Evolutionary conservation across 2,888 invertebrate genomes (phyloP), one percentile per base, ranked within the genome.

Genomic region (Ophion ellenae): DNA sequence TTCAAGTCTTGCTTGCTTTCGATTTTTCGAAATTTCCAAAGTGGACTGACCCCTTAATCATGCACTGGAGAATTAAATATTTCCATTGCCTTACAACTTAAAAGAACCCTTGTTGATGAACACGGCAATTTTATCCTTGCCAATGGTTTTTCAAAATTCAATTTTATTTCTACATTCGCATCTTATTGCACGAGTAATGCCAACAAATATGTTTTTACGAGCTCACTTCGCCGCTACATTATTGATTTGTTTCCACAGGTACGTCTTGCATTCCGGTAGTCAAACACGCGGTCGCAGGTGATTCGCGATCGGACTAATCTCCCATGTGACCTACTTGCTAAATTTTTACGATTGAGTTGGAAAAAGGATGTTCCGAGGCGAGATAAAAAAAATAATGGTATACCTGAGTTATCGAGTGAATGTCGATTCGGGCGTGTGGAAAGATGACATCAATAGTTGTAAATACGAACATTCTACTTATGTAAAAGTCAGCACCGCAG

Each of bases 301-400:
- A 84, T 73, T 67, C 61, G 69, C 47, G 53, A 77, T 73, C 32
- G 36, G 57, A 57, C 67, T 59, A 67, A 78, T 59, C 67, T 40
- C 63, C 47, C 9, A 9, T 28, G 32, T 32, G 6, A n/a, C n/a
- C 10, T 10, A 71, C 9, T 71, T 10, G 32, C 57, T 14, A 59
- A 9, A 32, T 57, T 32, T 32, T n/a, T 1, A 14, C 28, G 17
- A 71, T 71, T 36, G 10, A 53, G 57, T 69, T 24, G 69, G 45
- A 2, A 40, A n/a, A 66, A 40, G 6, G 45, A 69, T 6, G 69
- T 47, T 70, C 20, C 32, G 40, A 59, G 69, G 20, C 53, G 63
- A 53, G 61, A 67, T 66, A 57, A 57, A 17, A 14, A 83, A 67
- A 59, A 67, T 36, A 24, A 75, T 36, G n/a, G 17, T 67, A 9